Base-by-base conservation (phyloP, 2,113 vertebrate genomes). In the Hippocampus comes region DNA sequence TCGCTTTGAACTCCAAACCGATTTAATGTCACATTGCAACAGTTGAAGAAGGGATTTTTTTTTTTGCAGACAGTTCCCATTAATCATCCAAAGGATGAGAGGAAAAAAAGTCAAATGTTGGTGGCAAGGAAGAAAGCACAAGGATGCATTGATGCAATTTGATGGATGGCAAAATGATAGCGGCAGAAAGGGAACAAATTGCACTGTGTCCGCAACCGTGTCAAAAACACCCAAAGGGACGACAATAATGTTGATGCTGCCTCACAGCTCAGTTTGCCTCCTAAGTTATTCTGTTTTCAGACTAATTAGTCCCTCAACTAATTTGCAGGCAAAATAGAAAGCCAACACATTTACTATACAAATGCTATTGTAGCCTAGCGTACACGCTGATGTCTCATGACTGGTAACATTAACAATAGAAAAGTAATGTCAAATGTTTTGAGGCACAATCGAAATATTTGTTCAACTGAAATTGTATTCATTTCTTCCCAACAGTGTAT, bases 151-250 rank as follows among this genome's bases (percentile, higher is more conserved):
- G 30, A 71, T 79, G 86, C 82, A 67, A 86, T 87, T 83, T 85
- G 77, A 82, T 77, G 85, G 81, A 78, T 80, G 79, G 83, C 84
- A 89, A 83, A 88, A 88, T 78, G 82, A 85, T 38, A 87, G 86
- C 78, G 79, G 84, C 82, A 73, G 76, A 82, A 74, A 80, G 72
- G 70, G 83, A 88, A 88, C 78, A 83, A 87, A 90, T 89, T 78
- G 75, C 77, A 78, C 68, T 27, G 78, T 86, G 80, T 90, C 78
- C 78, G 78, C 57, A 43, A 48, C 46, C 55, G 48, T 66, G 67
- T 84, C 76, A 76, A 83, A 83, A 60, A 81, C 74, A 76, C 78
- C 84, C 82, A 78, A 63, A 79, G 80, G 83, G 75, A 80, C 10
- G 66, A 71, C 18, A 48, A 67, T 43, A 66, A 66, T 27, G 43